These are phyloP conservation scores for Dicentrarchus labrax DNA, from an alignment of 2,113 vertebrate genomes.

Conservation along the genomic window DNA sequence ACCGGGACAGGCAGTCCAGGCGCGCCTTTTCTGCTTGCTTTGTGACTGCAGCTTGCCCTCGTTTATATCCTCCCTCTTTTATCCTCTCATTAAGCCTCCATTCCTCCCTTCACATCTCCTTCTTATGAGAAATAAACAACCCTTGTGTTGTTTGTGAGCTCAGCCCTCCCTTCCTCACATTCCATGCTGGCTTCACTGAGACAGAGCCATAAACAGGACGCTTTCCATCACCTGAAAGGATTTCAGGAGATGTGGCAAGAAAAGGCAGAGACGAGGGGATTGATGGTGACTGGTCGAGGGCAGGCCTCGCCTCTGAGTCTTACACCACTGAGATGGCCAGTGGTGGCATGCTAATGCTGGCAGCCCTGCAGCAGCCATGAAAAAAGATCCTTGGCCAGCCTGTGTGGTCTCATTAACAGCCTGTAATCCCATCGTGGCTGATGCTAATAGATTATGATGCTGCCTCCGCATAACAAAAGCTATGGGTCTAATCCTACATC, in stretches of 20 bases:
- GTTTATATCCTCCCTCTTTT: slow-evolving; percentile 13
- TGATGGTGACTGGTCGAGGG: slow-evolving; percentile 3
- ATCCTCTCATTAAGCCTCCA: slow-evolving; percentile 49
- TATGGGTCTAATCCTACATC: slow-evolving; percentile 41
- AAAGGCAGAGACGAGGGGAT: not conserved
- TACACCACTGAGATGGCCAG: slow-evolving; percentile 15
- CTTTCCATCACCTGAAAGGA: not conserved
- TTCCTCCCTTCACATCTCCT: slow-evolving; percentile 29
- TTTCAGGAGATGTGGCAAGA: slow-evolving; percentile 11
- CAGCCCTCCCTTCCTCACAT: not conserved
- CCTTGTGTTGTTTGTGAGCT: not conserved
- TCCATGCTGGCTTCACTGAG: not conserved
- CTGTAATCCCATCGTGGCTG: slow-evolving; percentile 62
- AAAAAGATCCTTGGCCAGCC: slow-evolving; percentile 22
- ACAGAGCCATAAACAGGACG: not conserved
- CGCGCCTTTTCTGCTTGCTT: not conserved
- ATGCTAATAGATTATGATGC: slow-evolving; percentile 64
- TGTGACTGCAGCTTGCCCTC: slow-evolving; percentile 3
- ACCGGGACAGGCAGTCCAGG: slow-evolving; percentile 2
- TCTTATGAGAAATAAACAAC: slow-evolving; percentile 41
- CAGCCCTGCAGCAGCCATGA: not conserved
- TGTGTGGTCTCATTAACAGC: slow-evolving; percentile 58
- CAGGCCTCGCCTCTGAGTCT: not conserved
- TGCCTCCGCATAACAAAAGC: slow-evolving; percentile 36
- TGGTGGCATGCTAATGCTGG: slow-evolving; percentile 22